Evolutionary conservation across 35 echinoderm and acorn worm species (phyloP).

Genomic region (Holothuria glaberrima): DNA sequence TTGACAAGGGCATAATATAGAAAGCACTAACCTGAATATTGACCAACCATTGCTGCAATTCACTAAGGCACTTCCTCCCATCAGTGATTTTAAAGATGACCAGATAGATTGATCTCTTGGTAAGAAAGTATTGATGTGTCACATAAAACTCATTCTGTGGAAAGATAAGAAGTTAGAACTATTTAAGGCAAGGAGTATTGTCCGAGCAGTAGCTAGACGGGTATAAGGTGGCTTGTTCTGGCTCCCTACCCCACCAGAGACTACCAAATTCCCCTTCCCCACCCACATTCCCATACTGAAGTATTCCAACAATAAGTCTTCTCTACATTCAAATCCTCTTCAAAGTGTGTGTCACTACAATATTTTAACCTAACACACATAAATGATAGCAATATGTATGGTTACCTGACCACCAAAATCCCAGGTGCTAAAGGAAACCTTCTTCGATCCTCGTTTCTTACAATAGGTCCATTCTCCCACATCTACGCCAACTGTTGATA

Average conservation of each 20-base stretch:
- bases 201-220: too few species aligned
- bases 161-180: constrained; percentile 9
- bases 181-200: not conserved
- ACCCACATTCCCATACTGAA: too few species aligned
- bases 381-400: too few species aligned
- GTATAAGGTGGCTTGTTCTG: too few species aligned
- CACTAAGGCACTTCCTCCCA: constrained; percentile 81
- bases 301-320: too few species aligned
- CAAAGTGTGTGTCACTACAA: too few species aligned
- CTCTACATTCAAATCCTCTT: too few species aligned
- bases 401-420: constrained; percentile 99
- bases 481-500: constrained; percentile 95
- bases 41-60: constrained; percentile 96
- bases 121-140: constrained; percentile 98
- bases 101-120: constrained; percentile 90
- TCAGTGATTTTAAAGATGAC: constrained; percentile 84
- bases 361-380: too few species aligned
- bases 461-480: constrained; percentile 91
- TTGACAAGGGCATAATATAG: too few species aligned
- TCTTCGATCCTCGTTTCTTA: constrained; percentile 82
- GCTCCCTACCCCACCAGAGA: too few species aligned
- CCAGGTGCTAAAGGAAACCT: constrained; percentile 98
- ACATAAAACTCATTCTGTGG: constrained; percentile 92
- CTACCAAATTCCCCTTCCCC: too few species aligned
- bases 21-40: constrained; percentile 88